A percentile compares a stretch with the other conserved stretches of the same genome.
phyloP scores from a whole-genome alignment of 2,797 vertebrate genomes.

The Cyclura pinguis region DNA sequence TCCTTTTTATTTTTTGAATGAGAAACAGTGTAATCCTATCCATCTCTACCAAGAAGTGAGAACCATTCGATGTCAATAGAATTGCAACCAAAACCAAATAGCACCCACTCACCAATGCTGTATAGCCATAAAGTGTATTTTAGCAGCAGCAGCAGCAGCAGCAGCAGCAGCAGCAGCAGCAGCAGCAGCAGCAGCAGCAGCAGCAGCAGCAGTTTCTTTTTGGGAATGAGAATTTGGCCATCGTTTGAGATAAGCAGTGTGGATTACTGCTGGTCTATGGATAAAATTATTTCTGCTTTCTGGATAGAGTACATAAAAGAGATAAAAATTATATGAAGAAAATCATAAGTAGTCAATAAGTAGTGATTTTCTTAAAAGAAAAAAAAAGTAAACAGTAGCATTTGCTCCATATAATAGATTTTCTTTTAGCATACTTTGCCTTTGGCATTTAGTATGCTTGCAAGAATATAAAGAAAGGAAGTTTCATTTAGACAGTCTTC shows the following conservation, averaged over 20 bases:
- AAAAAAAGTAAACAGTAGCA: constrained; percentile 41
- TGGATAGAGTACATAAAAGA: background rate
- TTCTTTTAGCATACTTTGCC: constrained; percentile 56
- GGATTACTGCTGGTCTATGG: background rate
- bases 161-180: background rate
- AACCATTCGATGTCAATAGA: background rate
- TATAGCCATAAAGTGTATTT: background rate
- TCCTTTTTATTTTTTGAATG: background rate
- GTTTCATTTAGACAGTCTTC: constrained; percentile 76
- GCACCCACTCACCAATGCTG: background rate
- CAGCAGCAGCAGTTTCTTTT: background rate
- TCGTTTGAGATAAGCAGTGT: background rate
- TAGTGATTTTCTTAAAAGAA: constrained; percentile 41
- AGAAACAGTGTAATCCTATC: background rate
- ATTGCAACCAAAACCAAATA: background rate
- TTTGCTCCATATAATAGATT: constrained; percentile 48
- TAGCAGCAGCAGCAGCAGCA: background rate
- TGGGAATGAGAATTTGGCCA: background rate
- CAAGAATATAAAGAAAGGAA: constrained; percentile 72
- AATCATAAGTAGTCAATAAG: constrained; percentile 44
- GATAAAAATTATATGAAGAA: constrained; percentile 46
- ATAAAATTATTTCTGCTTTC: constrained; percentile 31
- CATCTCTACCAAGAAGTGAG: background rate
- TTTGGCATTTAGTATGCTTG: constrained; percentile 76
- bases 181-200: background rate